Percentiles rank a stretch among this genome's conserved stretches.
Evolutionary conservation across 2,888 invertebrate species (phyloP).

Genomic region (Drosophila lutescens): DNA sequence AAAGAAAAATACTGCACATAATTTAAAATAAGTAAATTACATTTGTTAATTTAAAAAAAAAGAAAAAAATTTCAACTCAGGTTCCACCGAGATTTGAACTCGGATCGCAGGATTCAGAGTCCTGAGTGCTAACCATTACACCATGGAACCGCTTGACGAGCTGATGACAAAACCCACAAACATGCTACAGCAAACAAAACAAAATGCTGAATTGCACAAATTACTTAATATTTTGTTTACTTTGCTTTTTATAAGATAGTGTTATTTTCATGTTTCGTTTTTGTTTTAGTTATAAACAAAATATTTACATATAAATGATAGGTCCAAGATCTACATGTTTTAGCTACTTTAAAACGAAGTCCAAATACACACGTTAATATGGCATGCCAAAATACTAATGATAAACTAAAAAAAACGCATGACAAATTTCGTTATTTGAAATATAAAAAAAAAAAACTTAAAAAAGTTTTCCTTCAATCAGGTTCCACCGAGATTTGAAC

Average conservation of each 20-base stretch:
- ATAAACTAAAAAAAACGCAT: no score
- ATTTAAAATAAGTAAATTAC: neutral
- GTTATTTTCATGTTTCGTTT: no score
- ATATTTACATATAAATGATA: no score
- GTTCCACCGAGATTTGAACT: slow-evolving; percentile 85
- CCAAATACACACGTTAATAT: no score
- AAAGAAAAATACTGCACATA: fast-evolving
- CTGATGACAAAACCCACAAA: neutral
- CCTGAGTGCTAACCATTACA: slow-evolving; percentile 86
- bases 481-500: slow-evolving; percentile 85
- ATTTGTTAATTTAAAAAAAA: slow-evolving; percentile 1
- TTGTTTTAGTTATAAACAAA: no score
- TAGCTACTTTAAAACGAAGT: no score
- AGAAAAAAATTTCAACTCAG: slow-evolving; percentile 40
- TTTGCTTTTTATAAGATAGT: neutral
- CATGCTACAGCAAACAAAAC: neutral
- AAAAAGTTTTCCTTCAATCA: slow-evolving; percentile 35
- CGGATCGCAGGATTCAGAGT: slow-evolving; percentile 85
- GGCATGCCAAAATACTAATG: no score
- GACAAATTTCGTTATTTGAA: no score
- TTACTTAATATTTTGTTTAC: neutral
- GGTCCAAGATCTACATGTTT: no score
- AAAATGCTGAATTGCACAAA: neutral
- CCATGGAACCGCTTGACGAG: slow-evolving; percentile 83
- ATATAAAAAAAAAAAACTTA: no score